Evolutionary conservation across 2,888 invertebrate genomes (phyloP).

Genomic region (Drosophila fulvimacula): DNA sequence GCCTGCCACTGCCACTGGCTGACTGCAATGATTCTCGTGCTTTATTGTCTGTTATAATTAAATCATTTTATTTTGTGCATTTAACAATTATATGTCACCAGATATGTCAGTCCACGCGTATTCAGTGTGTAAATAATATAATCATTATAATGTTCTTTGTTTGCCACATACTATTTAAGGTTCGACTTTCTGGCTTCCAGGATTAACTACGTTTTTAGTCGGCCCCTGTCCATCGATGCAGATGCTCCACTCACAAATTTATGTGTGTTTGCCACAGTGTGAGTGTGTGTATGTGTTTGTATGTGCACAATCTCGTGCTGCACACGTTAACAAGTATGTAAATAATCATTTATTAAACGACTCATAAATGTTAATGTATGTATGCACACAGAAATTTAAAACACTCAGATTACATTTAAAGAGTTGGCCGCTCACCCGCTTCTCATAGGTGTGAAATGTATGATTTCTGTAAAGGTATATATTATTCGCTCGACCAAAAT

Average conservation of each 20-base stretch:
- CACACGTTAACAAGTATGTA: constrained; percentile 34
- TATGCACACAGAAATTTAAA: constrained; percentile 28
- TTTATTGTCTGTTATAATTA: constrained; percentile 80
- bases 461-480: background rate
- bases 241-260: constrained; percentile 1
- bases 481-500: background rate
- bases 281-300: background rate
- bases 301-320: constrained; percentile 1
- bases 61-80: constrained; percentile 78
- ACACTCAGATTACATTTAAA: constrained; percentile 8
- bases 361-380: constrained; percentile 76
- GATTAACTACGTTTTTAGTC: constrained; percentile 70
- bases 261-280: background rate
- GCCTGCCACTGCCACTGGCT: constrained; percentile 26
- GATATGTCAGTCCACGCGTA: constrained; percentile 18
- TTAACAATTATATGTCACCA: constrained; percentile 69
- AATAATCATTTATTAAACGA: constrained; percentile 73
- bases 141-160: constrained; percentile 52
- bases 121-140: constrained; percentile 40
- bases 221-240: constrained; percentile 3
- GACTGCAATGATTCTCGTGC: constrained; percentile 69
- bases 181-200: constrained; percentile 68
- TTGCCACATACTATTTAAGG: constrained; percentile 23
- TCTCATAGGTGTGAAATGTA: background rate
- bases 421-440: background rate